Base-by-base conservation (phyloP, 2,113 vertebrate species). In the Delphinapterus leucas region DNA sequence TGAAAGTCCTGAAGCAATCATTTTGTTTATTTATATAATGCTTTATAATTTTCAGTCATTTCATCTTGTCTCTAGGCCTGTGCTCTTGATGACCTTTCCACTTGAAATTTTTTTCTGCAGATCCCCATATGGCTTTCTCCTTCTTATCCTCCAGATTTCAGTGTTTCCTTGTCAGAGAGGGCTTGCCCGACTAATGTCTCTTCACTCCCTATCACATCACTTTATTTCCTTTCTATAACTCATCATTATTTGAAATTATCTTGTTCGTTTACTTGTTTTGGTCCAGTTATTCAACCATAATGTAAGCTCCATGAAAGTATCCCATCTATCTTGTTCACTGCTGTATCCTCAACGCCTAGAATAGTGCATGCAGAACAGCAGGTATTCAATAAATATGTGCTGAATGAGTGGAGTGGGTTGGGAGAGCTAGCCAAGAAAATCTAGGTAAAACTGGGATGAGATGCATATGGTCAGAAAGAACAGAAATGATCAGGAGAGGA, bases 401-500 rank as follows among this genome's bases (percentile, higher is more conserved):
- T 36, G 13, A 68, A 38, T 17, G 33, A 81, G 28, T 70, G 15
- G 44, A 70, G 14, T 21, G 28, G 20, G 8, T 2, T 60, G 60
- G 36, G 79, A 93, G 15, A 84, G 21, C 65, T 65, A 91, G 53
- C 13, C 38, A 79, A 71, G 33, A 38, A 85, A 71, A 93, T 33
- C 23, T 74, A 67, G 67, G 77, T 88, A 79, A 87, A 90, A 55
- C 28, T 74, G 41, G 26, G 82, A 74, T 90, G 58, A 81, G 65
- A 61, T 70, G 21, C 68, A 94, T 41, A 84, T 70, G 70, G 58
- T 44, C 70, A 93, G 91, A 86, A 86, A 91, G 73, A 63, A 61
- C 26, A 92, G 74, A 90, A 92, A 86, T 65, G 31, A 97, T 83
- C 77, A 84, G 58, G 44, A 83, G n/a, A 96, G 89, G 81, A 96